Base-by-base conservation (phyloP, 2,888 invertebrate species). In the Anoncus sp. region DNA sequence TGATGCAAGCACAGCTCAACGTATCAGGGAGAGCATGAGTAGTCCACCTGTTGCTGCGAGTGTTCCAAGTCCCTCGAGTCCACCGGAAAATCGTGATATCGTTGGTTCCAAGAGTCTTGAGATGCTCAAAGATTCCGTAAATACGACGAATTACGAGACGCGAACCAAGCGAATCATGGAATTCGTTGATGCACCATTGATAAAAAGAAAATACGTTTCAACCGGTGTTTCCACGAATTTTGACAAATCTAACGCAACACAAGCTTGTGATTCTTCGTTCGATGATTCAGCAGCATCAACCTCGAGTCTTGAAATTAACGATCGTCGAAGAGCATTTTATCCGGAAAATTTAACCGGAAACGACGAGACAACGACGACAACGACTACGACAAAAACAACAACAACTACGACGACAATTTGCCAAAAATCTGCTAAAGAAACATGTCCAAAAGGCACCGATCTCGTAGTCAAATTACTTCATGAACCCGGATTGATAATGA, bases 51-150 rank as follows among this genome's bases (percentile, higher is more conserved):
- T 88, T 1, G 90, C 89, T 12, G 89, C 90, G 0, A 90, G 91
- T 70, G 90, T 89, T 38, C 91, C 91, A 6, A 91, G 91, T 85
- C 91, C 91, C 18, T 90, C 89, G 2, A 90, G 90, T 79, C 90
- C 91, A 3, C 88, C 87, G 1, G 90, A 91, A 63, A 89, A 86
- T 62, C 86, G 84, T 31, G 87, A 88, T 62, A 89, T 90, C 3
- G 86, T 85, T 5, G 88, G 88, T 18, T 90, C 90, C 0, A 90
- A 91, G 66, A 91, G 89, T 0, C 75, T 91, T 6, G 91, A 91
- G 12, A 91, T 91, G 90, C 77, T 90, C 47, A 87, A 86, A 76
- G 87, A 88, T 24, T 85, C 87, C 1, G 38, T 18, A 0, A 72
- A 62, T 22, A 38, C 72, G 1, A 38, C 31, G 4, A 71, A 38